Evolutionary conservation across 2,113 vertebrate genomes (phyloP).

Genomic region (Cathartes aura): DNA sequence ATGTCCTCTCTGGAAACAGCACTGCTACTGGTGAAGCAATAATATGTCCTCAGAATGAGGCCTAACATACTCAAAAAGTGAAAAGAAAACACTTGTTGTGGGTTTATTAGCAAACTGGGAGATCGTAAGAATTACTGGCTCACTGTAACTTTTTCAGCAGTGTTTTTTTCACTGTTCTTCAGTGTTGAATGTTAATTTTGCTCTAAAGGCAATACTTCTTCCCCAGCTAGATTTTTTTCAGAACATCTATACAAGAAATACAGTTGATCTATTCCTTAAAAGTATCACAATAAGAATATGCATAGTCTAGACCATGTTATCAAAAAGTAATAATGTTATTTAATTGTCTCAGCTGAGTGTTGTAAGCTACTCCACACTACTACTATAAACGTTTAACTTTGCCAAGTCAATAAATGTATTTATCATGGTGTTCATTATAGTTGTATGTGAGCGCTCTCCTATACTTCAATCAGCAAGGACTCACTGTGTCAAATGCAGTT

Average conservation of each 20-base stretch:
- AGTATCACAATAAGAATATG: background rate
- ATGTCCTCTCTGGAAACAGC: background rate
- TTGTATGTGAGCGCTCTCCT: background rate
- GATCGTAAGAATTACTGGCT: background rate
- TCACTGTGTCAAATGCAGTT: background rate
- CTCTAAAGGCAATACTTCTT: background rate
- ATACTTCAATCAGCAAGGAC: background rate
- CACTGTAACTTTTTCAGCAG: background rate
- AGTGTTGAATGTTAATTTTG: background rate
- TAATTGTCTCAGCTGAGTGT: background rate
- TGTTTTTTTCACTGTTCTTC: background rate
- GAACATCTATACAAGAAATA: background rate
- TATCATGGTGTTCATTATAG: background rate
- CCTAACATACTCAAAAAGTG: background rate
- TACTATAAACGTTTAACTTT: background rate
- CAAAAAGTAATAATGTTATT: background rate
- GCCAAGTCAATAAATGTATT: background rate
- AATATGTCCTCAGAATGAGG: background rate
- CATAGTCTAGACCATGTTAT: background rate
- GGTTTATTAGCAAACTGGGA: background rate
- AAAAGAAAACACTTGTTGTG: background rate
- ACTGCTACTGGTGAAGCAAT: background rate
- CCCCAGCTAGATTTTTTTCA: background rate
- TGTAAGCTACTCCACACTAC: background rate
- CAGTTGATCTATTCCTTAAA: background rate